Evolutionary conservation across 2,888 invertebrate genomes (phyloP).

Genomic region (Agrochola litura): DNA sequence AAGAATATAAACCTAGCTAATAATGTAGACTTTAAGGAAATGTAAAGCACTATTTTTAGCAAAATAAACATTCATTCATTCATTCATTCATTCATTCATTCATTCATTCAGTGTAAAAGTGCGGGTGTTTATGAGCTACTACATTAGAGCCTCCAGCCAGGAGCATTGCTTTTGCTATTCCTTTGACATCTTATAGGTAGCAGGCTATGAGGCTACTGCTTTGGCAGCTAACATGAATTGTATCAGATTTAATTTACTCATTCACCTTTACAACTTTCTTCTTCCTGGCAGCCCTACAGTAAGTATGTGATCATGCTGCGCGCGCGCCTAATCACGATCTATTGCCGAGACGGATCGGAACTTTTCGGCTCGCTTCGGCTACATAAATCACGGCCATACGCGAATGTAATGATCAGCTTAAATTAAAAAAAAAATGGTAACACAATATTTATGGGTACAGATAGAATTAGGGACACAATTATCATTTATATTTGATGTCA

Average conservation of each 20-base stretch:
- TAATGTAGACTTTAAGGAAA: too few relatives aligned
- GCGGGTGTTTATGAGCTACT: too few relatives aligned
- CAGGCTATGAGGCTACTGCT: too few relatives aligned
- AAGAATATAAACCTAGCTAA: too few relatives aligned
- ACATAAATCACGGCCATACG: conserved; percentile 78
- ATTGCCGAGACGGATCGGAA: conserved; percentile 68
- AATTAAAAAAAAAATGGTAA: conserved; percentile 67
- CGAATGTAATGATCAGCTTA: conserved; percentile 75
- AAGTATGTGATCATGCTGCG: conserved; percentile 74
- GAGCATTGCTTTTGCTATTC: too few relatives aligned
- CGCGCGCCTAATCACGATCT: conserved; percentile 77
- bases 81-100: too few relatives aligned
- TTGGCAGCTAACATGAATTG: background rate
- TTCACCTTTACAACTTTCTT: background rate
- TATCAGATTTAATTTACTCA: background rate
- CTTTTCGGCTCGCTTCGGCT: conserved; percentile 63
- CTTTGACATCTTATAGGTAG: too few relatives aligned
- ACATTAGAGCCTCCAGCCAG: too few relatives aligned
- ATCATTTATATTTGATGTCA: conserved; percentile 66
- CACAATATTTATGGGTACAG: conserved; percentile 64
- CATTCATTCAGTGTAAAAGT: too few relatives aligned
- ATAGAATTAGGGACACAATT: conserved; percentile 62
- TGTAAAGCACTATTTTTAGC: too few relatives aligned
- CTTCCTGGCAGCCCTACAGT: conserved; percentile 47
- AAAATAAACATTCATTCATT: too few relatives aligned